Evolutionary conservation across 2,888 invertebrate genomes (phyloP), one percentile per base, ranked within the genome.

Genomic region (Nemotelus pantherinus): DNA sequence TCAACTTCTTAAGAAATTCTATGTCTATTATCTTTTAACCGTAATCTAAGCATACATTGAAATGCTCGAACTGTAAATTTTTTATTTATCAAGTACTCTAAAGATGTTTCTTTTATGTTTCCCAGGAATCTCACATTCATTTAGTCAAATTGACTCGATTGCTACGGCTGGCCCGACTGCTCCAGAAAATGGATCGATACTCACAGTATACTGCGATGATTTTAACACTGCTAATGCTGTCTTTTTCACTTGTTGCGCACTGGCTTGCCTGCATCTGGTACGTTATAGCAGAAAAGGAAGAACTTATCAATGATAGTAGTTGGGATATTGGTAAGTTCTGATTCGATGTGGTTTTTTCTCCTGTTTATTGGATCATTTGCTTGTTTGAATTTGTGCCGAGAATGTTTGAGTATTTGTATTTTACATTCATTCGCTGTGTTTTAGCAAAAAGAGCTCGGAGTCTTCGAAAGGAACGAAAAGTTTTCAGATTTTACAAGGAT

Each of bases 191-290:
- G 92, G 98, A 98, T 88, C 91, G 97, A 84, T 98, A 97, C 88
- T 96, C 96, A 7, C 97, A 98, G 88, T 97, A 98, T 88, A 96
- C 96, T 81, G 96, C 96, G 77, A 93, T 98, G 88, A 97, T 98
- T 83, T 90, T 98, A 81, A 96, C 97, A 9, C 90, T 98, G 80
- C 89, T 98, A 83, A 97, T 98, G 97, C 90, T 97, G 77, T 95
- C 94, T 83, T 98, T 98, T 88, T 94, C 96, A 63, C 89, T 98
- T 82, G 93, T 97, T 75, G 97, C 98, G 2, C 98, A 98, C 87
- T 98, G 98, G 98, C 89, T 98, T 80, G 98, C 98, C 10, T 98
- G 98, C 87, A 93, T 98, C 83, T 98, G 98, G 98, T 98, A 95
- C 88, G 95, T 96, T 82, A 96, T 98, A 82, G 98, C 97, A 6